Conservation (phyloP, 2,113 vertebrate genomes). For the Corydoras sp. region DNA sequence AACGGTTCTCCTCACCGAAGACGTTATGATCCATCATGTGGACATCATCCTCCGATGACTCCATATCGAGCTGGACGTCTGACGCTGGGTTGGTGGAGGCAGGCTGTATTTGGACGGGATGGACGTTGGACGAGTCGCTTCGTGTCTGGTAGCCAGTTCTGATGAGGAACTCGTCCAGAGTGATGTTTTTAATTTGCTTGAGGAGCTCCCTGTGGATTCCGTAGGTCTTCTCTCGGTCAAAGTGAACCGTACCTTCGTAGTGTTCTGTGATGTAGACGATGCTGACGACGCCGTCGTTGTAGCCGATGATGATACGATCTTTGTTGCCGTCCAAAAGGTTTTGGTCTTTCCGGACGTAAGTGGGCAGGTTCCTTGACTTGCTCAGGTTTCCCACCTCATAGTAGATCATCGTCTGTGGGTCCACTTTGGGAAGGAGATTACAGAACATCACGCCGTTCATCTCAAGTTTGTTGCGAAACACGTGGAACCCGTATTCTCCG, state of each 20-base stretch:
- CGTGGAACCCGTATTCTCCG: constrained; percentile 6
- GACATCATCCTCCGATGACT: no score
- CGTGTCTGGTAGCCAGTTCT: neutral
- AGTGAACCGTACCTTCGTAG: neutral
- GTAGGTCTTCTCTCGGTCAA: no score
- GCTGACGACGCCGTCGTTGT: neutral
- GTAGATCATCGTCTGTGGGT: constrained; percentile 2
- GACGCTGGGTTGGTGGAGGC: no score
- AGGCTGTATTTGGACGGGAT: no score
- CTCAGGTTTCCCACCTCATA: constrained; percentile 32
- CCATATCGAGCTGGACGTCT: no score
- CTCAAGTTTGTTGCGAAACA: neutral
- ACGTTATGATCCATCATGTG: no score
- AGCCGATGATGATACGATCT: constrained; percentile 33
- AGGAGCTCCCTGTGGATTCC: neutral
- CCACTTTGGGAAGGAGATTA: neutral
- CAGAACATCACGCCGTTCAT: no score
- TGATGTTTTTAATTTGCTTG: neutral
- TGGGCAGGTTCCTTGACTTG: neutral
- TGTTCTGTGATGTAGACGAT: constrained; percentile 30
- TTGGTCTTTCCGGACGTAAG: neutral
- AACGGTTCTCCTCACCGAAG: no score
- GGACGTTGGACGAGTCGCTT: neutral
- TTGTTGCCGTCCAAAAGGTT: constrained; percentile 1
- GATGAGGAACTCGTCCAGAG: neutral